These are phyloP conservation scores for Endotricha flammealis DNA, from an alignment of 2,888 invertebrate genomes.

Conservation along the genomic window DNA sequence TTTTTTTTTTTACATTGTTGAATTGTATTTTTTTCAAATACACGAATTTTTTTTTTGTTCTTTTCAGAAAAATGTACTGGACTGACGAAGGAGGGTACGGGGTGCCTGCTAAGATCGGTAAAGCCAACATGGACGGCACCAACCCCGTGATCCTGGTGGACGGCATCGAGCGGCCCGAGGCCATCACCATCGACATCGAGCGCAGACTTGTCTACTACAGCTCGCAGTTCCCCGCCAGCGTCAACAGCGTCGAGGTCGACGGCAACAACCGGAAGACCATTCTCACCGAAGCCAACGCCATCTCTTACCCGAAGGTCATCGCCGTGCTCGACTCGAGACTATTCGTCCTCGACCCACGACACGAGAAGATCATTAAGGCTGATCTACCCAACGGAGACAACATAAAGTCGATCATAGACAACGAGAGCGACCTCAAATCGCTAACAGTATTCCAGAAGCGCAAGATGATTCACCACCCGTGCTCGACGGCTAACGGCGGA, in stretches of 20 bases:
- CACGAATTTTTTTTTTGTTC: conserved; percentile 15
- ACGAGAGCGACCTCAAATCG: conserved; percentile 92
- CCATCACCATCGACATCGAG: conserved; percentile 90
- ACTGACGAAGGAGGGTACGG: conserved; percentile 95
- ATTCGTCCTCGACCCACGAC: conserved; percentile 92
- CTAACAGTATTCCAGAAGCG: conserved; percentile 93
- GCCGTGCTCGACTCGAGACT: conserved; percentile 89
- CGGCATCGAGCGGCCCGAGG: conserved; percentile 86
- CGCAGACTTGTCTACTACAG: conserved; percentile 93
- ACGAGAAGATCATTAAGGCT: conserved; percentile 92
- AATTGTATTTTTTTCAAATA: neutral
- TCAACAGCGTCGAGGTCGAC: conserved; percentile 84
- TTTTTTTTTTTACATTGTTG: neutral
- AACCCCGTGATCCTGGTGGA: conserved; percentile 85
- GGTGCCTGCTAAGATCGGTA: conserved; percentile 92
- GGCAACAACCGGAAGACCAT: conserved; percentile 84
- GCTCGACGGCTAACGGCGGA: conserved; percentile 90
- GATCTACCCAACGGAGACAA: conserved; percentile 89
- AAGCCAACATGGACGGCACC: conserved; percentile 95
- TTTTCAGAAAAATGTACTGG: conserved; percentile 91
- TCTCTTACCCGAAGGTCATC: conserved; percentile 88
- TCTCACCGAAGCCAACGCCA: conserved; percentile 82
- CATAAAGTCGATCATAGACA: conserved; percentile 85
- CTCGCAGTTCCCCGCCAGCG: conserved; percentile 84
- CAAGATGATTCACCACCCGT: conserved; percentile 89